Percentiles rank a stretch among this genome's conserved stretches.
phyloP scores from a whole-genome alignment of 2,113 vertebrate genomes.

The Ivindomyrus marchei region DNA sequence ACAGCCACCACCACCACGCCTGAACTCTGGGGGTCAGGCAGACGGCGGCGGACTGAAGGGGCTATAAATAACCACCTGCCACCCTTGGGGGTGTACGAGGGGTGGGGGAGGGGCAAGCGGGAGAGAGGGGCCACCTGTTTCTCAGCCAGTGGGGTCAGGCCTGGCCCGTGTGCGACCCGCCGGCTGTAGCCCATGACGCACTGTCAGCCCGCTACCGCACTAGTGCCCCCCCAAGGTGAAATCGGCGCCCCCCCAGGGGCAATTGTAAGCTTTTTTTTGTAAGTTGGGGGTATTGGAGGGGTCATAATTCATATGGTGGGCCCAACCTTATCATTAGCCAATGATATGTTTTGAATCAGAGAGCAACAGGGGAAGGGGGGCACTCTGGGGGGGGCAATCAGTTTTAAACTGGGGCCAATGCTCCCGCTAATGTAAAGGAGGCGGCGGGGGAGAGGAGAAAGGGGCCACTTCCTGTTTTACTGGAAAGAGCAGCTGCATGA shows the following conservation, averaged over 20 bases:
- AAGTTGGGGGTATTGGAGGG: not conserved
- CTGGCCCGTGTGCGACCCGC: not conserved
- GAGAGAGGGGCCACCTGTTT: not conserved
- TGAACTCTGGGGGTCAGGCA: not conserved
- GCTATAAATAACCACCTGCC: not conserved
- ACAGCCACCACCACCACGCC: too few species aligned
- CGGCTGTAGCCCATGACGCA: not conserved
- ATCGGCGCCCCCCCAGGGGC: not conserved
- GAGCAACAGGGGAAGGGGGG: not conserved
- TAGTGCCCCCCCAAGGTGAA: not conserved
- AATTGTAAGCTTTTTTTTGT: not conserved
- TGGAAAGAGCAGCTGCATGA: not conserved
- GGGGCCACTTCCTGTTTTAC: not conserved
- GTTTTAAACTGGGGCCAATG: not conserved
- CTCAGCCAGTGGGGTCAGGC: not conserved
- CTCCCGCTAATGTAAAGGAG: not conserved
- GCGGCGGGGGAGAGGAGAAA: not conserved
- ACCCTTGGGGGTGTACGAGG: not conserved
- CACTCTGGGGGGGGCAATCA: not conserved
- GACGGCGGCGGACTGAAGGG: not conserved
- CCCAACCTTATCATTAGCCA: not conserved
- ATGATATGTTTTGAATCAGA: not conserved
- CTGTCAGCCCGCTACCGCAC: not conserved
- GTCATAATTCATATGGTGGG: not conserved
- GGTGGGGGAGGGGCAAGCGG: not conserved